Percentiles rank a stretch among this genome's conserved stretches.
These are phyloP conservation scores for Meandrusa payeni DNA, from an alignment of 2,888 invertebrate genomes.

Conservation along the genomic window DNA sequence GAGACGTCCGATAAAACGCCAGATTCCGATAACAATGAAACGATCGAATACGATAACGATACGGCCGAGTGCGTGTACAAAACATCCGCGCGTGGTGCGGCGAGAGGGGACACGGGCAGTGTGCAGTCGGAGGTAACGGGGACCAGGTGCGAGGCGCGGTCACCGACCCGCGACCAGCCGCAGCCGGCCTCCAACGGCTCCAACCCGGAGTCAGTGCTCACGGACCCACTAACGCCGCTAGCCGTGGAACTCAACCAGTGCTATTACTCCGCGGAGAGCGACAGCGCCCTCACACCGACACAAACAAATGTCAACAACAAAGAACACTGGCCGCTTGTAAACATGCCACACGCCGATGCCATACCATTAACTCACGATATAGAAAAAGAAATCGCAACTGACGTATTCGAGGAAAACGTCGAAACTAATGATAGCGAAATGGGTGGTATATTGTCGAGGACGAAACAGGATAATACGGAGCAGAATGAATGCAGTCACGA, in stretches of 20 bases:
- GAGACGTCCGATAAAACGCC: conserved; percentile 69
- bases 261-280: conserved; percentile 82
- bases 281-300: conserved; percentile 54
- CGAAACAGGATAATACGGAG: conserved; percentile 50
- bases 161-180: conserved; percentile 70
- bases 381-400: conserved; percentile 66
- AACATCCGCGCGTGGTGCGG: conserved; percentile 51
- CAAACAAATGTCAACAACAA: conserved; percentile 35
- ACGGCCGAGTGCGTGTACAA: conserved; percentile 70
- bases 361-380: conserved; percentile 52
- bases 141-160: conserved; percentile 63
- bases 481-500: conserved; percentile 67
- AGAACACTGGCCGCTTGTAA: conserved; percentile 37
- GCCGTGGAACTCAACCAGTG: conserved; percentile 84
- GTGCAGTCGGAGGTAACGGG: conserved; percentile 71
- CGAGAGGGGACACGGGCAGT: conserved; percentile 51
- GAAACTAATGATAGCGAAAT: conserved; percentile 67
- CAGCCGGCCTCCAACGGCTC: conserved; percentile 71
- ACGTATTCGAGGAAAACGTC: conserved; percentile 61
- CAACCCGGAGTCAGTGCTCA: conserved; percentile 88
- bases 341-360: conserved; percentile 65
- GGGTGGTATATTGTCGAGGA: conserved; percentile 62
- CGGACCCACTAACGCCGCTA: conserved; percentile 84
- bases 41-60: conserved; percentile 73
- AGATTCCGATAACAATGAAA: conserved; percentile 71